phyloP scores from a whole-genome alignment of 1,140 invertebrate species.

The Arctopsyche grandis region DNA sequence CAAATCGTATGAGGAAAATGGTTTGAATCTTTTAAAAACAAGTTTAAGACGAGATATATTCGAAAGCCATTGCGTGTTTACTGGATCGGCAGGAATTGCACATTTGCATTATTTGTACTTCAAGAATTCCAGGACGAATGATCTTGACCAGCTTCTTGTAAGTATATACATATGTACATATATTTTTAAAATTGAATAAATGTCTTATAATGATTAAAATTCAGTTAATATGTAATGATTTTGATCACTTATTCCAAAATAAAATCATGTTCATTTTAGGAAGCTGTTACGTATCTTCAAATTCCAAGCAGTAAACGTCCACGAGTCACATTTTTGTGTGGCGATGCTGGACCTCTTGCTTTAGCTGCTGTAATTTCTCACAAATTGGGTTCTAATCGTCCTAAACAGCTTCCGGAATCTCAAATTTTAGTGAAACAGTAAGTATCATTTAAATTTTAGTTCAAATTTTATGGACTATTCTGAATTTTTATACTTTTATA shows the following conservation, averaged over 20 bases:
- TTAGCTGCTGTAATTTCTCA: constrained; percentile 74
- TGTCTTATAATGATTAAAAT: too few species aligned
- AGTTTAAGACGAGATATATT: constrained; percentile 33
- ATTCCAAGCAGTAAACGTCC: constrained; percentile 63
- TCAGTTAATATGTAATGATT: too few species aligned
- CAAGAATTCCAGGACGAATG: constrained; percentile 16
- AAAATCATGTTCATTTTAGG: constrained; percentile 58
- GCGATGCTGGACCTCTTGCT: constrained; percentile 80
- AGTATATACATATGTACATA: too few species aligned
- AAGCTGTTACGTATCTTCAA: constrained; percentile 65
- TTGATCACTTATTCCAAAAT: too few species aligned
- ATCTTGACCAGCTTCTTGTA: background rate
- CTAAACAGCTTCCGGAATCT: constrained; percentile 59
- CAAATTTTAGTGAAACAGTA: constrained; percentile 66
- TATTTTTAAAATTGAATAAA: too few species aligned
- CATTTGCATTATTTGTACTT: constrained; percentile 41
- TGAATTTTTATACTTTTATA: background rate
- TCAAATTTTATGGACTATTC: background rate
- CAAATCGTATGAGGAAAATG: constrained; percentile 1
- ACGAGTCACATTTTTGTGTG: constrained; percentile 77
- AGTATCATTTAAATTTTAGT: constrained; percentile 26
- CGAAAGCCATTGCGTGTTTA: constrained; percentile 46
- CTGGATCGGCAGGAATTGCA: constrained; percentile 47
- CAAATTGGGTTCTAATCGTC: constrained; percentile 61
- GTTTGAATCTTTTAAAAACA: background rate